Conservation (phyloP, 1,140 invertebrate species). For the Zeugodacus cucurbitae region DNA sequence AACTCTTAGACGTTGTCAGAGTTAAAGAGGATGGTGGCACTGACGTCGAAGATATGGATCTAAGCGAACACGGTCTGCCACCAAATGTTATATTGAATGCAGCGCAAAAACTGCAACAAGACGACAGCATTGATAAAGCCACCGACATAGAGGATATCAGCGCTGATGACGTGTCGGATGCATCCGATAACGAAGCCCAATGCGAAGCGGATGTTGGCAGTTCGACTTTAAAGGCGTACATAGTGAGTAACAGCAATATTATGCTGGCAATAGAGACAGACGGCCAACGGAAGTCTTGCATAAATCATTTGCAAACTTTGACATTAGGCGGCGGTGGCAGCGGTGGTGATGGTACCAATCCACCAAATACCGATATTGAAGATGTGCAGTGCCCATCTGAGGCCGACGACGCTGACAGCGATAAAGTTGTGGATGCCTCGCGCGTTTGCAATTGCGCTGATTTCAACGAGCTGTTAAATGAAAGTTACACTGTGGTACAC, state of each 20-base stretch:
- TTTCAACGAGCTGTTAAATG: constrained; percentile 64
- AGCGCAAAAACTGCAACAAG: constrained; percentile 40
- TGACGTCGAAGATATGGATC: constrained; percentile 69
- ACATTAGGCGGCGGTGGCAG: not conserved
- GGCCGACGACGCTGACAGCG: constrained; percentile 56
- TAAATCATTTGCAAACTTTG: not conserved
- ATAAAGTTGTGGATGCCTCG: constrained; percentile 40
- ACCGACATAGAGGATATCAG: constrained; percentile 58
- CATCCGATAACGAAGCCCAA: constrained; percentile 46
- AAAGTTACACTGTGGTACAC: constrained; percentile 66
- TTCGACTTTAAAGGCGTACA: constrained; percentile 39
- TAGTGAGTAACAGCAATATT: constrained; percentile 38
- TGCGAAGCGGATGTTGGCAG: constrained; percentile 6
- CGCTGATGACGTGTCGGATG: constrained; percentile 54
- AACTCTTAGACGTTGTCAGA: constrained; percentile 51
- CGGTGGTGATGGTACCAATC: constrained; percentile 40
- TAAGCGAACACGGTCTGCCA: constrained; percentile 66
- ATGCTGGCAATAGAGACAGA: constrained; percentile 37
- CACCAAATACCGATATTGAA: constrained; percentile 68
- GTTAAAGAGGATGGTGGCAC: constrained; percentile 58
- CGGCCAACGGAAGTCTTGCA: not conserved
- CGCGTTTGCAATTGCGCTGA: constrained; percentile 54
- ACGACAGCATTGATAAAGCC: constrained; percentile 5
- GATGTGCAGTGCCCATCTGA: constrained; percentile 68
- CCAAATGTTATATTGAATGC: constrained; percentile 49